Base-by-base conservation (phyloP, 2,113 vertebrate species). In the Agapornis roseicollis region DNA sequence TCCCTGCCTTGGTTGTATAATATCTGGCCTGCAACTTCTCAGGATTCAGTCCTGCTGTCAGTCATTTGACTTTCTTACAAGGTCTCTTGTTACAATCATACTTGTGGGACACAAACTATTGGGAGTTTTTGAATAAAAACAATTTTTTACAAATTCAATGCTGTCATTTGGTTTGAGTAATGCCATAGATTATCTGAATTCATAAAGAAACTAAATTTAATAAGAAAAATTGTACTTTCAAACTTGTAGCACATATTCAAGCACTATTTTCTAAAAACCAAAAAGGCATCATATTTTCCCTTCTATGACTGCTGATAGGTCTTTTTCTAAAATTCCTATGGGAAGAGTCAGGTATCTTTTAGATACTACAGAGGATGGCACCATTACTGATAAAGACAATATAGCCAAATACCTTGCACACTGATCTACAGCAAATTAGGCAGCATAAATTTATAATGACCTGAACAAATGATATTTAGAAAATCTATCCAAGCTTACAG, bases 1-100 rank as follows among this genome's bases (percentile, higher is more conserved):
- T 47, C 8, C 5, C 53, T 33, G 15, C 18, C 13, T 33, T 0
- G 0, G 14, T 17, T 69, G 11, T 47, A 4, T 46, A 41, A 58
- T 8, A 56, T 17, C 22, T 28, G 19, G 7, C 35, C 24, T 7
- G 1, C 76, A 87, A 24, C 9, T 72, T 4, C n/a, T 68, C 35
- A 69, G 11, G 9, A 65, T 82, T 76, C 22, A 65, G 11, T 46
- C 27, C 18, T 0, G 3, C 15, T 68, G 6, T 39, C 47, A 28
- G 35, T 10, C 10, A 46, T 24, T 6, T 31, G 15, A 37, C 52
- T 55, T 70, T 44, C 33, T 47, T 29, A 23, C 16, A 58, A 7
- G 5, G 47, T 66, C 42, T 82, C n/a, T 35, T 76, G 24, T 64
- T 46, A 65, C 11, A 28, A 3, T 50, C 18, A 8, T 2, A 64